Evolutionary conservation across 2,888 invertebrate genomes (phyloP).

Genomic region (Leucania comma): DNA sequence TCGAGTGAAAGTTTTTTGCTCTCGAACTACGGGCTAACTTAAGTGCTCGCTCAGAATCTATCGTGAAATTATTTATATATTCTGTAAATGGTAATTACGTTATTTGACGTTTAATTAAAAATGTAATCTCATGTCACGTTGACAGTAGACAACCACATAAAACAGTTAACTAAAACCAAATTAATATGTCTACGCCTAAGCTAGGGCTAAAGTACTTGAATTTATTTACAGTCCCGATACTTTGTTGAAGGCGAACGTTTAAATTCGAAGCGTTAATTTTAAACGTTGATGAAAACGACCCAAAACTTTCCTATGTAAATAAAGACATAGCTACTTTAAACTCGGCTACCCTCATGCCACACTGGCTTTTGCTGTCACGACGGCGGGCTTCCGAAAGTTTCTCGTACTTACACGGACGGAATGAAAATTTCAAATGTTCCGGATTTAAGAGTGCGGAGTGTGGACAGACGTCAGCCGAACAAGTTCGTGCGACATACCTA

Average conservation of each 20-base stretch:
- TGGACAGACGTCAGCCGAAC: slow-evolving; percentile 63
- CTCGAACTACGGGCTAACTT: slow-evolving; percentile 32
- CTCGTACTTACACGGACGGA: slow-evolving; percentile 62
- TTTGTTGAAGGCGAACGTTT: slow-evolving; percentile 36
- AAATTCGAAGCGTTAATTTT: slow-evolving; percentile 35
- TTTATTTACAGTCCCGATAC: slow-evolving; percentile 22
- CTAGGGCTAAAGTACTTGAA: slow-evolving; percentile 19
- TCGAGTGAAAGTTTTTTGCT: slow-evolving; percentile 69
- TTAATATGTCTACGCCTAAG: slow-evolving; percentile 2
- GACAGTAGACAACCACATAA: background rate
- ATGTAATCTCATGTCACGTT: background rate
- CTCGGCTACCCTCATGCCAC: slow-evolving; percentile 62
- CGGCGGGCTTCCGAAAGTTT: slow-evolving; percentile 64
- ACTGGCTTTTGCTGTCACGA: slow-evolving; percentile 67
- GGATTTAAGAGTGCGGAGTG: slow-evolving; percentile 68
- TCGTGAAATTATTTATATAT: slow-evolving; percentile 31
- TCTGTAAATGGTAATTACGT: background rate
- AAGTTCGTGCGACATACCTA: slow-evolving; percentile 70
- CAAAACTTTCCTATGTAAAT: slow-evolving; percentile 59
- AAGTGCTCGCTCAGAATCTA: slow-evolving; percentile 30
- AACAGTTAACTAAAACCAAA: slow-evolving; percentile 22
- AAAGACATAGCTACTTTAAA: slow-evolving; percentile 61
- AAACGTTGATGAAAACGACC: slow-evolving; percentile 40
- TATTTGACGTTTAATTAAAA: slow-evolving; percentile 1
- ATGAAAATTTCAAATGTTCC: slow-evolving; percentile 74